Evolutionary conservation across 2,888 invertebrate genomes (phyloP), one percentile per base, ranked within the genome.

Genomic region (Phalera bucephala): DNA sequence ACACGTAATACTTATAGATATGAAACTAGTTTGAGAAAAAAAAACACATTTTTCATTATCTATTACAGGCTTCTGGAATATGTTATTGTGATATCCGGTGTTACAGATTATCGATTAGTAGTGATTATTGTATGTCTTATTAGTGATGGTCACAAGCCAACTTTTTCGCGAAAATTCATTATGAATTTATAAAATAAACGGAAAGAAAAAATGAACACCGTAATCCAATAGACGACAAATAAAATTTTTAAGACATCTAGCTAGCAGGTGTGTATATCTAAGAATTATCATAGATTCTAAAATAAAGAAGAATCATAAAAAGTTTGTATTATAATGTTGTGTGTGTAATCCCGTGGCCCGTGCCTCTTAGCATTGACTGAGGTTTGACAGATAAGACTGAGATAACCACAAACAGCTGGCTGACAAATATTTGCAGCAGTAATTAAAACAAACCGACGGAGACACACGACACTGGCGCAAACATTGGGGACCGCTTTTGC

Each of bases 321-420:
- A 46, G 42, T 30, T 35, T 27, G 31, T n/a, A 36, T 31, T 46
- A 42, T 42, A 31, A 36, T 50, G 32, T 51, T 52, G 51, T 60
- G 51, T 64, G 65, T 68, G 59, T 56, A 46, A 53, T 66, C 57
- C 51, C 64, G 49, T 70, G 68, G 76, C 78, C 74, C 81, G 84
- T 80, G 82, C 78, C 75, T 67, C 72, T 59, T 65, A 83, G 79
- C 85, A 87, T 87, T 86, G 88, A 88, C 87, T 86, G 83, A 70
- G 83, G 79, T 87, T 89, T 88, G 88, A 86, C 88, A 88, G 88
- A 88, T 88, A 89, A 87, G 68, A 67, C 68, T 51, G 52, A 80
- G 87, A 86, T 87, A 85, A 85, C 74, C 64, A 69, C 64, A 71
- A 76, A 76, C 80, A 82, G 76, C 76, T 79, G 80, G 79, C 73